Base-by-base conservation (phyloP, 2,888 invertebrate species). In the Allacma fusca region DNA sequence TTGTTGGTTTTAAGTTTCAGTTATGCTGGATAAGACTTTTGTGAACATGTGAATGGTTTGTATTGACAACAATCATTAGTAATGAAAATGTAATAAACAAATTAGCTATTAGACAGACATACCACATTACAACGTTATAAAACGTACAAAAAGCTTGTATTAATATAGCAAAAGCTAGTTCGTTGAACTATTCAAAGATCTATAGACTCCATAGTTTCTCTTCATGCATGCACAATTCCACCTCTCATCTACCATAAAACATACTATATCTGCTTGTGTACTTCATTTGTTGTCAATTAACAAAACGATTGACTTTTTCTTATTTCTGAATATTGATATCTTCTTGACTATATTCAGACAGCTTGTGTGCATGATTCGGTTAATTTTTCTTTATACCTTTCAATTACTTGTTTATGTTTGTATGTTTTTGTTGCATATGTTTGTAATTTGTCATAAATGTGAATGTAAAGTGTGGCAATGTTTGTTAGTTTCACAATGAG, bases 401-500 rank as follows among this genome's bases (percentile, higher is more conserved):
- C 9, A 7, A 34, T 7, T 34, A 9, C 9, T 34, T 34, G 34
- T 34, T 7, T 34, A 34, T 34, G 16, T 9, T 5, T 50, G 50
- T 50, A 19, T 16, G 50, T 50, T 50, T 50, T 13, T 50, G 50
- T 50, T 13, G 16, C 2, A 16, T 19, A 50, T n/a, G 50, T n/a
- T 50, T 50, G 2, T 13, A 19, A 9, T 5, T 19, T 9, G 2
- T 19, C 16, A 16, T 50, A 50, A 16, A 5, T 50, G 16, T 50
- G 50, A 19, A 50, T 16, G 5, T n/a, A 16, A 34, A 34, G 4
- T 34, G 5, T 34, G 34, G 34, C 50, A 50, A 50, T 19, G 50
- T 50, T 50, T 50, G 50, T 40, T 40, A 9, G 19, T 50, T 50
- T 50, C 50, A 50, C 16, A 50, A 50, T 50, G 50, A 50, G 50